A percentile compares a stretch with the other conserved stretches of the same genome.
Evolutionary conservation across 2,888 invertebrate species (phyloP).

Genomic region (Melikaiella ostensackeni): DNA sequence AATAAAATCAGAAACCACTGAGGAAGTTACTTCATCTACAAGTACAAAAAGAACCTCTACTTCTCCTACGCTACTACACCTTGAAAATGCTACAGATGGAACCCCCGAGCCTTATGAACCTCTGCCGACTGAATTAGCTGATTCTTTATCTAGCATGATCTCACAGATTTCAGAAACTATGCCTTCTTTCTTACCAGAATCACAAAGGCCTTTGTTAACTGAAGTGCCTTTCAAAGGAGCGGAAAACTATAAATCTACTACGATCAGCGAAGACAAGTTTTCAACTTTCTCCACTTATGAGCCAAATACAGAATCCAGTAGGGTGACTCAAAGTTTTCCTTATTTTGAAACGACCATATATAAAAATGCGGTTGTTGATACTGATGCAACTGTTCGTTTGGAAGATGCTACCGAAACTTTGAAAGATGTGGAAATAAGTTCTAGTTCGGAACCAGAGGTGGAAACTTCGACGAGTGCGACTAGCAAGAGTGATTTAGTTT

Average conservation of each 20-base stretch:
- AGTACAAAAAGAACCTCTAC: background rate
- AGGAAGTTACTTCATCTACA: background rate
- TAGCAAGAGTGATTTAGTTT: background rate
- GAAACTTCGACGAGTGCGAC: background rate
- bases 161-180: constrained; percentile 66
- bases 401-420: constrained; percentile 12
- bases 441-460: background rate
- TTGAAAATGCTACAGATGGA: constrained; percentile 39
- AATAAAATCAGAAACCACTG: constrained; percentile 43
- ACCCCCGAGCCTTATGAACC: constrained; percentile 52
- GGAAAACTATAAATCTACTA: constrained; percentile 20
- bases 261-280: background rate
- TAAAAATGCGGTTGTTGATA: constrained; percentile 4
- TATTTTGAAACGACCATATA: constrained; percentile 15
- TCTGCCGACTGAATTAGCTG: constrained; percentile 63
- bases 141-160: constrained; percentile 69
- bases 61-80: constrained; percentile 41
- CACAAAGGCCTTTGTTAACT: constrained; percentile 49
- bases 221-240: constrained; percentile 45
- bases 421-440: background rate
- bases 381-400: background rate
- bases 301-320: background rate
- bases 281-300: background rate
- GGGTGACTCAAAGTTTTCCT: background rate
- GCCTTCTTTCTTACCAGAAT: constrained; percentile 58